Base-by-base conservation (phyloP, 92 coral and sea anemone species). In the Siderastrea siderea region DNA sequence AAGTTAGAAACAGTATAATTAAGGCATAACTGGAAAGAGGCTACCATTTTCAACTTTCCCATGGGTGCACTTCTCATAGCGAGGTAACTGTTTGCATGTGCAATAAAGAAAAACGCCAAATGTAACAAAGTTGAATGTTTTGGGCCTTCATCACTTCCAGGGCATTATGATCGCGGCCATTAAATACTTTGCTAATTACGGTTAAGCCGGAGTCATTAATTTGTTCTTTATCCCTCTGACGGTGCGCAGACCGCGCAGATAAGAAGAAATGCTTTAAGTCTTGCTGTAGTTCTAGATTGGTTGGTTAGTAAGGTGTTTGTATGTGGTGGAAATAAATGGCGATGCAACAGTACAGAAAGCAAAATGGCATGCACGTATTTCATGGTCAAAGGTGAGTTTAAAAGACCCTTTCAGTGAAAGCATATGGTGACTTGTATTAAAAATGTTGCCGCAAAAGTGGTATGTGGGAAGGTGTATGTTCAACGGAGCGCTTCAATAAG, bases 361-460 rank as follows among this genome's bases (percentile, higher is more conserved):
- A 6, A 38, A n/a, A 26, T 50, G 53, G 52, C 54, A 43, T 7
- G 58, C 38, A 4, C 12, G 2, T 55, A 26, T 11, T 79, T 3
- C 45, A 9, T 65, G 26, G 46, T 15, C 84, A 68, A 81, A 53
- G 85, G 85, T 52, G 61, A 81, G 75, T 55, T 38, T 47, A 38
- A 57, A 15, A 6, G 5, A 15, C 66, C 26, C 66, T 61, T 61
- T 61, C 66, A n/a, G 38, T 26, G 38, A 26, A 26, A 26, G 38
- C 38, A 26, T 26, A 26, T 26, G n/a, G n/a, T n/a, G n/a, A n/a
- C n/a, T 26, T 0, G 0, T 26, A 26, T 26, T 26, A 60, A 15
- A 60, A 60, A 60, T 60, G 65, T 60, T 13, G 15, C 65, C 65
- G 65, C 12, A 26, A 26, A 26, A 26, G 38, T 26, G 38, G 38